Evolutionary conservation across 2,888 invertebrate genomes (phyloP).

Genomic region (Eumacrocentrus americanus): DNA sequence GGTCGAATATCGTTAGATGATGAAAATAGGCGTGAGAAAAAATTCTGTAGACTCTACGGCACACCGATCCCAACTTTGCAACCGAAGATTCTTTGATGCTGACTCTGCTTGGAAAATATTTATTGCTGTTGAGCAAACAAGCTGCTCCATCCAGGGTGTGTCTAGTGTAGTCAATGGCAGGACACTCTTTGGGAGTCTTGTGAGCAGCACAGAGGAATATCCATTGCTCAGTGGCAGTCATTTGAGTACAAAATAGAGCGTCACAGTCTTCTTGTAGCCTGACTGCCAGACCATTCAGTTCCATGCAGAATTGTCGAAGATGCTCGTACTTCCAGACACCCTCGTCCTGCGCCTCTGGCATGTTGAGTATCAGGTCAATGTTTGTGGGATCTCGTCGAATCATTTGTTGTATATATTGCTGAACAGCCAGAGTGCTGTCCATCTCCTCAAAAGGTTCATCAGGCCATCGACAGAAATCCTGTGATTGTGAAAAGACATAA

Average conservation of each 20-base stretch:
- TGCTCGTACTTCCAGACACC: conserved; percentile 99
- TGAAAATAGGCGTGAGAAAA: conserved; percentile 99
- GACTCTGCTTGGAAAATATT: conserved; percentile 99
- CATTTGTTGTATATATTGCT: conserved; percentile 98
- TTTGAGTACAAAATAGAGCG: conserved; percentile 96
- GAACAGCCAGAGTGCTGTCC: conserved; percentile 98
- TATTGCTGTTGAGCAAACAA: conserved; percentile 97
- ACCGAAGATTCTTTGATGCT: conserved; percentile 99
- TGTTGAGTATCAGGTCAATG: conserved; percentile 91
- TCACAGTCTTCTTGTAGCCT: conserved; percentile 95
- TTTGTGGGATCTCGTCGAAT: conserved; percentile 92
- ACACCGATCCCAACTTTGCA: conserved; percentile 97
- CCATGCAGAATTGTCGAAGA: conserved; percentile 98
- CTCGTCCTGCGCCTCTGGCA: conserved; percentile 97
- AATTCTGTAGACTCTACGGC: conserved; percentile 97
- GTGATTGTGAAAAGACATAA: too few species aligned
- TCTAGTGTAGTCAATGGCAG: conserved; percentile 98
- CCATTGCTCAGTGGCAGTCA: conserved; percentile 99
- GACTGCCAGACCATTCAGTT: conserved; percentile 97
- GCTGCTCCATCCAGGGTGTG: conserved; percentile 99
- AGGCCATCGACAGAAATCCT: conserved; percentile 98
- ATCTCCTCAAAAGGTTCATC: conserved; percentile 99
- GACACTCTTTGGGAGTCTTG: conserved; percentile 99
- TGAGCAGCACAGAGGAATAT: conserved; percentile 99
- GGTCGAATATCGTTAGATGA: conserved; percentile 94